Percentiles rank a stretch among this genome's conserved stretches.
phyloP scores from a whole-genome alignment of 2,113 vertebrate genomes.

The Oreochromis aureus region DNA sequence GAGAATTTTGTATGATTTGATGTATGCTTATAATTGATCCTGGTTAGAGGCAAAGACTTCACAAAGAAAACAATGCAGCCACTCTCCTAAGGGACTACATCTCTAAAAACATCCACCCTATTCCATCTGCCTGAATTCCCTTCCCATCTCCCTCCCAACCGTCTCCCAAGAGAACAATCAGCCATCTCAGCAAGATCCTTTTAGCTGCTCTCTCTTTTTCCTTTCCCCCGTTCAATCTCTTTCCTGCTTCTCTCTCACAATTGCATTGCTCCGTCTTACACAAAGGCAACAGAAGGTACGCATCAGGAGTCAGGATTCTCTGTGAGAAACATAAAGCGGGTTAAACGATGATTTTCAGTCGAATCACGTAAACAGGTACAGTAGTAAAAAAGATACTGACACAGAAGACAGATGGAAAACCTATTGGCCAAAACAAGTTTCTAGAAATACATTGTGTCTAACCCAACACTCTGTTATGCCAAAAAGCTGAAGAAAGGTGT shows the following conservation, averaged over 20 bases:
- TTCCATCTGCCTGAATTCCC: conserved; percentile 42
- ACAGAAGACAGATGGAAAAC: background rate
- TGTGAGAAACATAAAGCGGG: background rate
- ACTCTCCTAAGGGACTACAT: background rate
- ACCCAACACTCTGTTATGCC: background rate
- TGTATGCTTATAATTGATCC: background rate
- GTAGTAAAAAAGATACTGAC: background rate
- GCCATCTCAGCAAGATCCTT: conserved; percentile 22
- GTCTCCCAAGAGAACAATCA: conserved; percentile 48
- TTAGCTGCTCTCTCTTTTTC: background rate
- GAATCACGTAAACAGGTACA: background rate
- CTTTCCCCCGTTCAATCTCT: background rate
- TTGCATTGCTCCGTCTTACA: background rate
- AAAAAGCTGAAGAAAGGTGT: background rate
- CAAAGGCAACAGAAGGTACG: background rate
- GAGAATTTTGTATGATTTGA: background rate
- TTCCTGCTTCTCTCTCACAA: background rate
- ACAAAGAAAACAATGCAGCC: conserved; percentile 20
- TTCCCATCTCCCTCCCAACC: background rate
- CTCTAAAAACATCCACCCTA: conserved; percentile 4
- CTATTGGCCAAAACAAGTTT: background rate
- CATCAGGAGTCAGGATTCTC: background rate
- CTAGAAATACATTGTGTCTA: background rate
- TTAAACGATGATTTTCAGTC: background rate
- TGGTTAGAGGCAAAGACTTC: background rate